These are phyloP conservation scores for Zaprionus taronus DNA, from an alignment of 1,140 invertebrate genomes.

Conservation along the genomic window DNA sequence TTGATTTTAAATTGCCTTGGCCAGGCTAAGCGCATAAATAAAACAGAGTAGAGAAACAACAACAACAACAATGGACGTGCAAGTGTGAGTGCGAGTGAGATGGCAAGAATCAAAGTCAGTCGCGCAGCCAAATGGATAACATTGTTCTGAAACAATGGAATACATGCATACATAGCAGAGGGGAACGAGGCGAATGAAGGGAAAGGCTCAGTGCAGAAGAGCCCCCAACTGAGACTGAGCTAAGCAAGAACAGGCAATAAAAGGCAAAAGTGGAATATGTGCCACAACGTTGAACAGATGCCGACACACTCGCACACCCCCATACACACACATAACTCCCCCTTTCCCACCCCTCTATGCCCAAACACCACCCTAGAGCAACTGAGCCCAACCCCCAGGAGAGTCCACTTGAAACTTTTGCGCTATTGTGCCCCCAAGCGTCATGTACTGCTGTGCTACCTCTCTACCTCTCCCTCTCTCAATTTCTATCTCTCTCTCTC, in stretches of 20 bases:
- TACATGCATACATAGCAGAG: conserved; percentile 26
- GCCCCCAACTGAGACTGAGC: conserved; percentile 21
- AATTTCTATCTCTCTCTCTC: neutral
- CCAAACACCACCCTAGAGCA: conserved; percentile 6
- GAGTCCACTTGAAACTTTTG: conserved; percentile 80
- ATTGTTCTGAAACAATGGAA: conserved; percentile 81
- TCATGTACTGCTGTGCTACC: conserved; percentile 46
- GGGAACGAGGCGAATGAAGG: neutral
- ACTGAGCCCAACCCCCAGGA: conserved; percentile 34
- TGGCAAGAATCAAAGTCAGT: conserved; percentile 72
- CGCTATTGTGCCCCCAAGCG: conserved; percentile 67
- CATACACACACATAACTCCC: neutral
- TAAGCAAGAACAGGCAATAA: conserved; percentile 71
- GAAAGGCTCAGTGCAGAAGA: neutral
- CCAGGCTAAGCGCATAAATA: conserved; percentile 4
- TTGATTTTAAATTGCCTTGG: conserved; percentile 41
- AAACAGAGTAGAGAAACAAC: conserved; percentile 13
- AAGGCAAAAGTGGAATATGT: conserved; percentile 82
- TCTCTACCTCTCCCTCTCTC: conserved; percentile 1
- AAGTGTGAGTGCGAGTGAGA: conserved; percentile 46
- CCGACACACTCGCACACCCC: conserved; percentile 55
- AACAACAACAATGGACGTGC: conserved; percentile 21
- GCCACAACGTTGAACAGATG: conserved; percentile 77
- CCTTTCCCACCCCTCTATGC: too few species aligned
- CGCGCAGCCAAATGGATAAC: conserved; percentile 64